phyloP scores from a whole-genome alignment of 2,888 invertebrate genomes.

The Andrena praecox region DNA sequence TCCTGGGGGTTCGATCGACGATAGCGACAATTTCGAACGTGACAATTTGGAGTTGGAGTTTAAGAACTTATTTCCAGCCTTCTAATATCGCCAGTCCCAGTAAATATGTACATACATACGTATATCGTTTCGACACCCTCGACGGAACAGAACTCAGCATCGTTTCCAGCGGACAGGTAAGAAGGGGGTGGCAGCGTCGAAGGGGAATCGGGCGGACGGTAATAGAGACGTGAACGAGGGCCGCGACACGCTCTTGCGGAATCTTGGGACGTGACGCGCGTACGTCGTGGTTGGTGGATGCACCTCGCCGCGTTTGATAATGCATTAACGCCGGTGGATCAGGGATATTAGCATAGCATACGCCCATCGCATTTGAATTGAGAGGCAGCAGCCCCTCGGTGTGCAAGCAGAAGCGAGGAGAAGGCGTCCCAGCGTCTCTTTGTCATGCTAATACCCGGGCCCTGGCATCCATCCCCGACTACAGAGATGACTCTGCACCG shows the following conservation, averaged over 20 bases:
- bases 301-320: constrained; percentile 82
- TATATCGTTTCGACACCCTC: too few species aligned
- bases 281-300: constrained; percentile 48
- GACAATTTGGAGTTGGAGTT: too few species aligned
- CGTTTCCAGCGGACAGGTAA: constrained; percentile 14
- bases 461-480: constrained; percentile 78
- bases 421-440: constrained; percentile 84
- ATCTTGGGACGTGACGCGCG: constrained; percentile 37
- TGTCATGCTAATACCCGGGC: constrained; percentile 83
- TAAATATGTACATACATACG: too few species aligned
- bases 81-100: too few species aligned
- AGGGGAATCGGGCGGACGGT: constrained; percentile 12
- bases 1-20: not conserved
- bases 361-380: constrained; percentile 85
- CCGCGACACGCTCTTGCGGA: constrained; percentile 35
- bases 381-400: constrained; percentile 78
- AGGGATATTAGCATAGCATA: constrained; percentile 84
- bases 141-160: not conserved
- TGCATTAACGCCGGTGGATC: constrained; percentile 84
- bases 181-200: constrained; percentile 7
- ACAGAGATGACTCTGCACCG: constrained; percentile 79
- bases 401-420: constrained; percentile 82
- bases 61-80: too few species aligned
- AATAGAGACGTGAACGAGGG: constrained; percentile 39
- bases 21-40: too few species aligned